Evolutionary conservation across 2,797 vertebrate genomes (phyloP).

Genomic region (Tachyglossus aculeatus): DNA sequence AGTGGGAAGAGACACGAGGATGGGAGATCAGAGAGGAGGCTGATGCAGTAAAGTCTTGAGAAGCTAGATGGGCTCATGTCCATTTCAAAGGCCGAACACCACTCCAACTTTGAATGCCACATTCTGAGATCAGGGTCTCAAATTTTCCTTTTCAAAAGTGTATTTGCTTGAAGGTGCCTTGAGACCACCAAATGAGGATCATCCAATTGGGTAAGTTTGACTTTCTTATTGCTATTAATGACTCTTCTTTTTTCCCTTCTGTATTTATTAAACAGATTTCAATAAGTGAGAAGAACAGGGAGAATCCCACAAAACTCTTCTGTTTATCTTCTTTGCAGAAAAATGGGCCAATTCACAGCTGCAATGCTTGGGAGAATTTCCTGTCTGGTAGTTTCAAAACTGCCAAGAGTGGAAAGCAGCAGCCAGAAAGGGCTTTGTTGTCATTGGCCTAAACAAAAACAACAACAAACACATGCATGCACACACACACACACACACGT

Average conservation of each 20-base stretch:
- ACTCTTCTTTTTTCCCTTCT: background rate
- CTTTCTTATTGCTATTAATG: background rate
- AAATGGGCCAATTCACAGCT: conserved; percentile 74
- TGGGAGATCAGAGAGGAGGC: too few relatives aligned
- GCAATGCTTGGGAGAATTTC: conserved; percentile 71
- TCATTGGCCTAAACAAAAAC: conserved; percentile 66
- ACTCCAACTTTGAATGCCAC: too few relatives aligned
- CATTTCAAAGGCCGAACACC: too few relatives aligned
- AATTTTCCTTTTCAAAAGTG: too few relatives aligned
- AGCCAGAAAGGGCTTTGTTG: conserved; percentile 60
- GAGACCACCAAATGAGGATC: too few relatives aligned
- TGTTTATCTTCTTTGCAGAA: conserved; percentile 68
- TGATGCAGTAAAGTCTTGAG: too few relatives aligned
- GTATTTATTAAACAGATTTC: conserved; percentile 21
- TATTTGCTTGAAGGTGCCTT: background rate
- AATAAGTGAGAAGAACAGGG: conserved; percentile 44
- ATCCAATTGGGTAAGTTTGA: background rate
- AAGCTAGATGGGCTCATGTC: too few relatives aligned
- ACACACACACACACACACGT: conserved; percentile 45
- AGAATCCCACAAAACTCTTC: conserved; percentile 63
- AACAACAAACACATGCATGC: conserved; percentile 60
- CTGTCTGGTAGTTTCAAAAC: conserved; percentile 71
- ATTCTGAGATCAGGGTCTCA: too few relatives aligned
- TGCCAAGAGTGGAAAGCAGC: conserved; percentile 65
- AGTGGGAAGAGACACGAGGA: too few relatives aligned